phyloP scores from a whole-genome alignment of 2,113 vertebrate species.

The Chlorodrepanis virens region DNA sequence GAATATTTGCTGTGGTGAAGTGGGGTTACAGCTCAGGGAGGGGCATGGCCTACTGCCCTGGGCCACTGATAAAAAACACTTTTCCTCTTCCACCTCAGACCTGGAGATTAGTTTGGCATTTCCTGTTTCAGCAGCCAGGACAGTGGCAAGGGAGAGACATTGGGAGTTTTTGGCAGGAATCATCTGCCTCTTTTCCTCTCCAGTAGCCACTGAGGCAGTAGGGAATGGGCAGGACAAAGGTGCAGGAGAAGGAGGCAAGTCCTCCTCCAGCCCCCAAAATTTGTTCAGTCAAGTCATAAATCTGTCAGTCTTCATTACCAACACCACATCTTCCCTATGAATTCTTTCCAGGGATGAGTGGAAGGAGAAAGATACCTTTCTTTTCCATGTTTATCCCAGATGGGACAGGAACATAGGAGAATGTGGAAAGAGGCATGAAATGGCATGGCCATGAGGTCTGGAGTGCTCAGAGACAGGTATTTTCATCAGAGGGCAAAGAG shows the following conservation, averaged over 20 bases:
- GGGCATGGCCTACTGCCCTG: not conserved
- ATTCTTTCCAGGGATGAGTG: not conserved
- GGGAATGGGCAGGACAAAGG: not conserved
- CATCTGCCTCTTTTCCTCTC: not conserved
- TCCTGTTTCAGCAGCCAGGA: not conserved
- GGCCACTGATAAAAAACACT: not conserved
- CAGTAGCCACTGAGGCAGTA: not conserved
- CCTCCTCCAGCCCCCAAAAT: not conserved
- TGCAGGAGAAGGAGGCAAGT: not conserved
- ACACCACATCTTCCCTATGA: not conserved
- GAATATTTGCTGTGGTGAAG: not conserved
- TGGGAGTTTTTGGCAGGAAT: not conserved
- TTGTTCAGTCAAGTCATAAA: not conserved
- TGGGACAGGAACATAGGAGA: rapidly evolving
- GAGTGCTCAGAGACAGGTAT: not conserved
- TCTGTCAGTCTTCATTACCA: not conserved
- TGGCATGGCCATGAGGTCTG: not conserved
- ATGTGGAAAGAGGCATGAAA: not conserved
- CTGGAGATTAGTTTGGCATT: not conserved
- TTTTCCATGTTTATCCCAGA: not conserved
- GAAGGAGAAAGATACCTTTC: not conserved
- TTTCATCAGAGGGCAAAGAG: not conserved
- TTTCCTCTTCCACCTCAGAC: not conserved
- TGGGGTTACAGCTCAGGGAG: not conserved
- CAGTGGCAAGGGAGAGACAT: not conserved